Conservation (phyloP, 2,797 vertebrate species). For the Bucorvus abyssinicus region DNA sequence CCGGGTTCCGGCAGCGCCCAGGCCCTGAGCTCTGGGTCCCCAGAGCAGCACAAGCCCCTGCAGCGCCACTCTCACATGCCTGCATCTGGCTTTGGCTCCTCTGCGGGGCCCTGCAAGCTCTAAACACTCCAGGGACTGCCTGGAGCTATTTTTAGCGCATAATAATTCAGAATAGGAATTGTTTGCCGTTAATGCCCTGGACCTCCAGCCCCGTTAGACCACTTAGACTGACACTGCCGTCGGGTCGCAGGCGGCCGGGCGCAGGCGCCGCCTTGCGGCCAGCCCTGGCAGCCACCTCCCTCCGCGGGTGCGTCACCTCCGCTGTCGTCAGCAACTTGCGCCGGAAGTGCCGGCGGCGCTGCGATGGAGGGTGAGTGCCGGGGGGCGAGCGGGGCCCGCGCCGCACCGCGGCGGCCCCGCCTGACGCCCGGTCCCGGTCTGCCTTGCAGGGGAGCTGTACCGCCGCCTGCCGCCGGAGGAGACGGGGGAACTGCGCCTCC, state of each 20-base stretch:
- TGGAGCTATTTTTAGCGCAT: accelerated
- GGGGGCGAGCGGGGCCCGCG: neutral
- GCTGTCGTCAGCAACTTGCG: neutral
- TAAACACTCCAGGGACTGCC: neutral
- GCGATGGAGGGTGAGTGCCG: neutral
- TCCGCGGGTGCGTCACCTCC: neutral
- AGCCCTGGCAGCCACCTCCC: accelerated
- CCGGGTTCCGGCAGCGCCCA: accelerated
- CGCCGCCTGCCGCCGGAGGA: neutral
- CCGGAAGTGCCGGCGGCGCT: neutral
- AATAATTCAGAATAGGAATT: too few species aligned
- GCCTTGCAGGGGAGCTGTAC: neutral
- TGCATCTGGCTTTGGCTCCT: too few species aligned
- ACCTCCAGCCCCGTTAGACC: too few species aligned
- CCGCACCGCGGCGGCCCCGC: neutral
- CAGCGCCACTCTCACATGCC: neutral
- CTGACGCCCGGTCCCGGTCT: neutral
- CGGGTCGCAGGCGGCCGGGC: too few species aligned
- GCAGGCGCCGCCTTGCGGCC: neutral
- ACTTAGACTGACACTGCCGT: too few species aligned
- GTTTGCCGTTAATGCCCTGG: too few species aligned
- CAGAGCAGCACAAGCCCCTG: neutral
- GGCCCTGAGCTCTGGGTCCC: too few species aligned
- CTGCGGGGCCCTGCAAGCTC: neutral
- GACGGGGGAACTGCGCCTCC: neutral